Evolutionary conservation across 2,113 vertebrate species (phyloP).

Genomic region (Bos indicus): DNA sequence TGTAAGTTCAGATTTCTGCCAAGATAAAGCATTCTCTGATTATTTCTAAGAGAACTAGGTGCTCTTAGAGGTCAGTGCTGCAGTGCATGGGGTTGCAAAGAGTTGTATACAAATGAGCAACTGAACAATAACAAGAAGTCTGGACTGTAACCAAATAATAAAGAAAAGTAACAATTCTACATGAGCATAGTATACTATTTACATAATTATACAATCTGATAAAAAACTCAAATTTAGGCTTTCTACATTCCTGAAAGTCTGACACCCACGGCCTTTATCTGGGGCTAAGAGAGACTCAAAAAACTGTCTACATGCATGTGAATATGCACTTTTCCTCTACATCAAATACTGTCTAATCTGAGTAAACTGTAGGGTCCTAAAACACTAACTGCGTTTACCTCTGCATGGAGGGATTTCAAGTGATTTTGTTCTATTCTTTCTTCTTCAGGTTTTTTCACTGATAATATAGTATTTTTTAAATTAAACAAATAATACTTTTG

Average conservation of each 20-base stretch:
- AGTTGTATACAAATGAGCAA: not conserved
- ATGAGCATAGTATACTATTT: not conserved
- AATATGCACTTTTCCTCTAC: not conserved
- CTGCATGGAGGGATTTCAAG: not conserved
- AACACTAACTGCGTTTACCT: not conserved
- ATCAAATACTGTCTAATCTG: slow-evolving; percentile 14
- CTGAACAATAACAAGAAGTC: not conserved
- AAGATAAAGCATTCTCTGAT: not conserved
- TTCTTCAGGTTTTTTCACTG: not conserved
- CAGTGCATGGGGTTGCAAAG: not conserved
- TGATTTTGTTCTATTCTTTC: not conserved
- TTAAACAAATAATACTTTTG: not conserved
- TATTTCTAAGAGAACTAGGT: not conserved
- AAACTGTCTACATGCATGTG: not conserved
- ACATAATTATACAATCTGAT: not conserved
- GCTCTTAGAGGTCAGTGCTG: not conserved
- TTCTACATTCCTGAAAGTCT: not conserved
- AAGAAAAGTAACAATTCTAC: not conserved
- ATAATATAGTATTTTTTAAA: not conserved
- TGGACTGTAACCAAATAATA: not conserved
- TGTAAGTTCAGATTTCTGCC: not conserved
- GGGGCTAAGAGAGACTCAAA: not conserved
- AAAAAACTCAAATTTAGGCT: slow-evolving; percentile 15
- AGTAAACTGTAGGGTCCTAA: not conserved
- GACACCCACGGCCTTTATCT: not conserved